A percentile compares a stretch with the other conserved stretches of the same genome.
Conservation (phyloP, 2,888 invertebrate species). For the Drosophila bunnanda region DNA sequence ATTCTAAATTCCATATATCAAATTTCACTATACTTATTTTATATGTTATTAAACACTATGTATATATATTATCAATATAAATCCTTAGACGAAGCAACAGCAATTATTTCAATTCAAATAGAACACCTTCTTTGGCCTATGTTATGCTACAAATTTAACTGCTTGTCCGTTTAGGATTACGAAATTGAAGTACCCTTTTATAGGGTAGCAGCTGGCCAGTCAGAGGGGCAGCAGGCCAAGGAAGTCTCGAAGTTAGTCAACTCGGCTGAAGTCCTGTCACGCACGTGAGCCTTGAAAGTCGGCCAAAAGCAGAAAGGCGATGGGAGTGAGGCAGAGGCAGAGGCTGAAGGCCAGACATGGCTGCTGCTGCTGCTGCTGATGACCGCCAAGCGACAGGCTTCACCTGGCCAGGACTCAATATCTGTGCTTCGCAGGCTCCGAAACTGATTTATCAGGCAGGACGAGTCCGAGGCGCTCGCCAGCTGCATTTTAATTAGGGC, state of each 20-base stretch:
- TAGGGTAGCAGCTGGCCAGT: neutral
- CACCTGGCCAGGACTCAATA: slow-evolving; percentile 26
- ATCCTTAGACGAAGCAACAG: neutral
- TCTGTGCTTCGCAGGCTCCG: neutral
- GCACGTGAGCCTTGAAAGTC: slow-evolving; percentile 44
- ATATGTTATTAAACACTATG: neutral
- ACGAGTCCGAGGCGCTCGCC: slow-evolving; percentile 12
- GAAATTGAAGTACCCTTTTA: neutral
- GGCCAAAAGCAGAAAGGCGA: neutral
- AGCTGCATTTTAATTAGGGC: slow-evolving; percentile 76
- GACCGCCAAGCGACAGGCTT: slow-evolving; percentile 17
- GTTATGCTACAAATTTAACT: neutral
- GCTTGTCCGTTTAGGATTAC: neutral
- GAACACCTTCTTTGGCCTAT: neutral
- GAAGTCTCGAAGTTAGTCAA: slow-evolving; percentile 30
- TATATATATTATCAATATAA: neutral
- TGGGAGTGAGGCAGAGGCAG: slow-evolving; percentile 9
- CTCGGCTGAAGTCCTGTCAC: slow-evolving; percentile 59
- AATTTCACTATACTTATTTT: neutral
- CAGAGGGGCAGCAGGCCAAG: neutral
- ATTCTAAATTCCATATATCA: too few species aligned
- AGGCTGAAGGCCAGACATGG: slow-evolving; percentile 44
- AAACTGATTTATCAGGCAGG: slow-evolving; percentile 22
- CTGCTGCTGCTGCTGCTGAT: slow-evolving; percentile 37
- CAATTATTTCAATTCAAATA: neutral